Base-by-base conservation (phyloP, 2,113 vertebrate species). In the Callospermophilus lateralis region DNA sequence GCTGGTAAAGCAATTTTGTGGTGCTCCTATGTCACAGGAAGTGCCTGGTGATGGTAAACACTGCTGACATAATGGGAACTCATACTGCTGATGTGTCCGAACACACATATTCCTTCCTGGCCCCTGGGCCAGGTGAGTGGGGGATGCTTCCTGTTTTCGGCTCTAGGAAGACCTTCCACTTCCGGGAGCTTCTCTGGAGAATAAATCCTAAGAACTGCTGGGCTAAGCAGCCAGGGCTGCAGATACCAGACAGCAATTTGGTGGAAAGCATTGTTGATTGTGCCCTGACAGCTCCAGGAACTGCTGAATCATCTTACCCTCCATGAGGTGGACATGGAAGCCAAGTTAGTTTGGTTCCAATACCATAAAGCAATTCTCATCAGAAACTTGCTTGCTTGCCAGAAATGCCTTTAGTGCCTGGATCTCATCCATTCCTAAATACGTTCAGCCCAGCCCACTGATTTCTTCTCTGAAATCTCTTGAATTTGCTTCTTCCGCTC, bases 101-200 rank as follows among this genome's bases (percentile, higher is more conserved):
- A 77, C 24, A 63, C 96, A 93, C 96, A 90, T 37, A 90, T 80
- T 96, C 96, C 96, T 98, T 98, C 97, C 97, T 97, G 97, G 83
- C 51, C 80, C 42, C 51, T 45, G 15, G 30, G 84, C 95, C 92
- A 95, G 91, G 96, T 97, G 93, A 96, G 96, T 17, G 53, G 97
- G 65, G 89, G 76, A 84, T 88, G 83, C 83, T 97, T 98, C 96
- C 97, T 98, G 98, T 98, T 98, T 98, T 95, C 15, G 22, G 42
- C 79, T 96, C 61, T 45, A 73, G 45, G 77, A 96, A 74, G 85
- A 94, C 42, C 77, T 96, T 80, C 70, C 80, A 80, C 96, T 96
- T 97, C 96, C 16, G 5, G 90, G 51, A 95, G 73, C 73, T 93
- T 48, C 70, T 93, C 90, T 94, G 95, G 73, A 97, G 90, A 95